phyloP scores from a whole-genome alignment of 1,140 invertebrate species.

The Hirudo medicinalis region DNA sequence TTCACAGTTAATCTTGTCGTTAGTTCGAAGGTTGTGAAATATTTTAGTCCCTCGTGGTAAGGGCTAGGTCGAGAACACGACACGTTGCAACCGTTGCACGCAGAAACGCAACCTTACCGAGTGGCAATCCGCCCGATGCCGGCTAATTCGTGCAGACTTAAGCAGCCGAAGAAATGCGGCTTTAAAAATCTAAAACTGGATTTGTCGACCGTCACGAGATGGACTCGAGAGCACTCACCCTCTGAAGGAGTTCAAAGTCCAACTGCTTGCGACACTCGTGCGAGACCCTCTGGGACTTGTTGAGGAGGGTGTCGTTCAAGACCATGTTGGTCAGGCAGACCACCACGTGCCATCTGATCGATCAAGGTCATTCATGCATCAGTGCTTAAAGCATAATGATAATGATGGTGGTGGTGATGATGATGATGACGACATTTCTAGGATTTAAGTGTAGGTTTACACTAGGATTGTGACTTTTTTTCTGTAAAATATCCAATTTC shows the following conservation, averaged over 20 bases:
- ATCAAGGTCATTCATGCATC: too few species aligned
- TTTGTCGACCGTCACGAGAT: not conserved
- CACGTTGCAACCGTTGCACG: not conserved
- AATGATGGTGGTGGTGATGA: too few species aligned
- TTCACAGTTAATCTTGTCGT: conserved; percentile 10
- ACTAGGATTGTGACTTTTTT: too few species aligned
- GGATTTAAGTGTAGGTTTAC: too few species aligned
- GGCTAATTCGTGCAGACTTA: not conserved
- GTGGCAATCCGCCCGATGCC: too few species aligned
- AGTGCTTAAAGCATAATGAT: too few species aligned
- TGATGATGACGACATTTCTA: conserved; percentile 8
- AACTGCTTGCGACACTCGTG: conserved; percentile 77
- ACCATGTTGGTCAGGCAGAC: conserved; percentile 78
- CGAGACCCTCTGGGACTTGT: conserved; percentile 53
- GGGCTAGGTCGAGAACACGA: not conserved
- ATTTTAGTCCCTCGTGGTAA: not conserved
- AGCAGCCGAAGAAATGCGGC: too few species aligned
- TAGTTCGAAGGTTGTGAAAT: conserved; percentile 5
- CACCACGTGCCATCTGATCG: conserved; percentile 64
- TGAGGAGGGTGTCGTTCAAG: conserved; percentile 66
- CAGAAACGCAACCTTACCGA: not conserved
- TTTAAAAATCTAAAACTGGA: not conserved
- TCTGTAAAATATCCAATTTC: too few species aligned
- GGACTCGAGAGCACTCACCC: conserved; percentile 28
- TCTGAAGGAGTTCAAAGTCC: conserved; percentile 64